A percentile compares a stretch with the other conserved stretches of the same genome.
Conservation (phyloP, 2,113 vertebrate species). For the Tichodroma muraria region DNA sequence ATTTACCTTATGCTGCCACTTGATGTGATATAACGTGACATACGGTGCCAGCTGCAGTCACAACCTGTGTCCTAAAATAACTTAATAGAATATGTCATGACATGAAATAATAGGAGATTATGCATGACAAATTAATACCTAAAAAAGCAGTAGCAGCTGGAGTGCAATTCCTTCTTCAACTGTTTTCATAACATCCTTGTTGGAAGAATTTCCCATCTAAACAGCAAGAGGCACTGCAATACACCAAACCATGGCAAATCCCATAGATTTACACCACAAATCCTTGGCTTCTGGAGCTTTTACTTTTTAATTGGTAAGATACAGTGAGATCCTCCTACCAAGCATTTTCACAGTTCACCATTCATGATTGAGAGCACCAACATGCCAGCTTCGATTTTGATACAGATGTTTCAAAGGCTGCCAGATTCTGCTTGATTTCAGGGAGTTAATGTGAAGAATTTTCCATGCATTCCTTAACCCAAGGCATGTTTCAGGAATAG, state of each 20-base stretch:
- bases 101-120: constrained; percentile 43
- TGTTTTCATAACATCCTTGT: not conserved
- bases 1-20: constrained; percentile 13
- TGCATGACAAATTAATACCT: constrained; percentile 35
- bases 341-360: not conserved
- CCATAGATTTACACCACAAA: not conserved
- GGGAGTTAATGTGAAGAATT: not conserved
- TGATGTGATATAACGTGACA: constrained; percentile 10
- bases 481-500: not conserved
- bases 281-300: not conserved
- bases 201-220: not conserved
- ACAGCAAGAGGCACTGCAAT: not conserved
- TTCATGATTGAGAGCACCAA: not conserved
- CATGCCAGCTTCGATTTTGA: not conserved
- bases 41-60: not conserved
- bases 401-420: not conserved
- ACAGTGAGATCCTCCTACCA: not conserved
- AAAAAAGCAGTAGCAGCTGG: constrained; percentile 1
- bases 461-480: not conserved
- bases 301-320: not conserved
- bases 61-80: constrained; percentile 24
- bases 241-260: not conserved
- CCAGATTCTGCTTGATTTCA: not conserved
- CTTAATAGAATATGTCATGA: constrained; percentile 9
- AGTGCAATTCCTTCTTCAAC: not conserved